Evolutionary conservation across 2,797 vertebrate species (phyloP).

Genomic region (Danio jaintianensis): DNA sequence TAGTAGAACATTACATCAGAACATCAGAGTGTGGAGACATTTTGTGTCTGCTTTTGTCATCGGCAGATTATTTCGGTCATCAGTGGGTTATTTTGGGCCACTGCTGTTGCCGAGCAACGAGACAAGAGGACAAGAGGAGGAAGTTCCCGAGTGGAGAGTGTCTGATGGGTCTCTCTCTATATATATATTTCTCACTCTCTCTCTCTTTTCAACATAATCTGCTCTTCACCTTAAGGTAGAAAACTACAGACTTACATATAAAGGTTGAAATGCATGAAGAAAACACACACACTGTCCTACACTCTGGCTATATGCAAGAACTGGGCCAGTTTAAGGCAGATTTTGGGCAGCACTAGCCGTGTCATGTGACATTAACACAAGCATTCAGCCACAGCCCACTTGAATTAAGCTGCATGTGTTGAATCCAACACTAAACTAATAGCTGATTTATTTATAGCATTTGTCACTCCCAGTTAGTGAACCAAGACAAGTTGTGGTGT

Average conservation of each 20-base stretch:
- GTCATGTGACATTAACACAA: too few species aligned
- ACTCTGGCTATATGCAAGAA: too few species aligned
- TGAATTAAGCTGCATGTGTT: too few species aligned
- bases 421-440: too few species aligned
- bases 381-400: too few species aligned
- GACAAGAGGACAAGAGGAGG: conserved; percentile 75
- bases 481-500: too few species aligned
- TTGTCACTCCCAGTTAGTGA: too few species aligned
- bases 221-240: background rate
- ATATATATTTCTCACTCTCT: background rate
- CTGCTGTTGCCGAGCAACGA: conserved; percentile 84
- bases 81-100: conserved; percentile 80
- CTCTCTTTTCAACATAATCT: conserved; percentile 16
- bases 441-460: too few species aligned
- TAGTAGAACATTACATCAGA: conserved; percentile 34
- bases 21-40: conserved; percentile 29
- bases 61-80: conserved; percentile 82
- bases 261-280: conserved; percentile 6
- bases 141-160: conserved; percentile 79
- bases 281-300: conserved; percentile 9
- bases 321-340: too few species aligned
- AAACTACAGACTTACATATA: background rate
- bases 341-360: too few species aligned
- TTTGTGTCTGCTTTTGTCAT: conserved; percentile 52
- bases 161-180: conserved; percentile 47